A percentile compares a stretch with the other conserved stretches of the same genome.
phyloP scores from a whole-genome alignment of 2,888 invertebrate species.

The Phyllotreta striolata region DNA sequence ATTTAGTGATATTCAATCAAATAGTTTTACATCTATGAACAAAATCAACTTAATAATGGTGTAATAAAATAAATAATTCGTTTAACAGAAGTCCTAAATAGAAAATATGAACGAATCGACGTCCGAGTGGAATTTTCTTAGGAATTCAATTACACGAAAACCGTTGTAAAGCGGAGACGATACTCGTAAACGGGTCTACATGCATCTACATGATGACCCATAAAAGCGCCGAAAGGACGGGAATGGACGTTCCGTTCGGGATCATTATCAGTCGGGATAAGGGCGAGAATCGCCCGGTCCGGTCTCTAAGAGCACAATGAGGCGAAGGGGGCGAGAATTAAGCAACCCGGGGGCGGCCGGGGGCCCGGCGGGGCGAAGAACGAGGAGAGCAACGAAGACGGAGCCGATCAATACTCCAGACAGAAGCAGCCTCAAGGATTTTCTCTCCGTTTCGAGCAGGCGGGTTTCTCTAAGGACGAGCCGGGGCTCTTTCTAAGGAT shows the following conservation, averaged over 20 bases:
- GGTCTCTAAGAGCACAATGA: slow-evolving; percentile 60
- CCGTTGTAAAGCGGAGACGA: slow-evolving; percentile 33
- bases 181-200: slow-evolving; percentile 42
- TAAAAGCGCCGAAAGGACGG: slow-evolving; percentile 43
- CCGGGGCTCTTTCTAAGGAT: slow-evolving; percentile 32
- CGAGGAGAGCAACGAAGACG: slow-evolving; percentile 37
- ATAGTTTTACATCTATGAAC: too few relatives aligned
- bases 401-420: slow-evolving; percentile 40
- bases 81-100: too few relatives aligned
- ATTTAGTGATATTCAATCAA: too few relatives aligned
- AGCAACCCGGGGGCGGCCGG: slow-evolving; percentile 34
- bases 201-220: slow-evolving; percentile 50
- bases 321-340: slow-evolving; percentile 58
- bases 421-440: slow-evolving; percentile 43
- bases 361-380: slow-evolving; percentile 34
- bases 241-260: slow-evolving; percentile 46
- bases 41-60: too few relatives aligned
- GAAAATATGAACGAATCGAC: neutral
- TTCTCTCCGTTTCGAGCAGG: slow-evolving; percentile 26
- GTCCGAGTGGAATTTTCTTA: slow-evolving; percentile 41
- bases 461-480: slow-evolving; percentile 42
- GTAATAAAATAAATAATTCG: too few relatives aligned
- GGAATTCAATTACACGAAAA: slow-evolving; percentile 46
- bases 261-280: slow-evolving; percentile 58
- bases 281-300: slow-evolving; percentile 57